A percentile compares a stretch with the other conserved stretches of the same genome.
phyloP scores from a whole-genome alignment of 2,113 vertebrate species.

The Ivindomyrus marchei region DNA sequence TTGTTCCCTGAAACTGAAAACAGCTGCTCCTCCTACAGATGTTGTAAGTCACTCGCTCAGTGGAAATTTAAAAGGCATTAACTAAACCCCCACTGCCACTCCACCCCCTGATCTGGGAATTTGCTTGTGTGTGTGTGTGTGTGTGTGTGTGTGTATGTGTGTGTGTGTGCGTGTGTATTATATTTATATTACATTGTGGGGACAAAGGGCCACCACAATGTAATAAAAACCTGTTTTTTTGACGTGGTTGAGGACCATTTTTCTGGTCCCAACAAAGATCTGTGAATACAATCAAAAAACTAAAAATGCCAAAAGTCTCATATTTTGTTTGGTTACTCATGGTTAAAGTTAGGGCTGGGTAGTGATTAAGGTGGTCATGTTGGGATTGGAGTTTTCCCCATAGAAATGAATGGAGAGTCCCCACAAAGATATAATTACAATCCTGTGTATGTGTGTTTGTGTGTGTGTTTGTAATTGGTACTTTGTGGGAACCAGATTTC shows the following conservation, averaged over 20 bases:
- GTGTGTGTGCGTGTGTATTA: background rate
- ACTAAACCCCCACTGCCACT: slow-evolving; percentile 45
- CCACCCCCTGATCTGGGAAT: slow-evolving; percentile 37
- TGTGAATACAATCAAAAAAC: background rate
- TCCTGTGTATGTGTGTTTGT: background rate
- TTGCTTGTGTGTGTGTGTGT: slow-evolving; percentile 9
- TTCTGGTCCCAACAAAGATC: background rate
- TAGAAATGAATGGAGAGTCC: background rate
- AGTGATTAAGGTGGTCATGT: no score
- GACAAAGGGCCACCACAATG: background rate
- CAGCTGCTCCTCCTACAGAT: slow-evolving; percentile 60
- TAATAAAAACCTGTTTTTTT: background rate
- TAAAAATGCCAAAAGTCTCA: background rate
- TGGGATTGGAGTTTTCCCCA: background rate
- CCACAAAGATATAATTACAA: background rate
- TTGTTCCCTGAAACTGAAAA: slow-evolving; percentile 61
- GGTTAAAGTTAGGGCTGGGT: background rate
- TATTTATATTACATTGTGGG: background rate
- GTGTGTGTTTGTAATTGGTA: no score
- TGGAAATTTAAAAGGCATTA: slow-evolving; percentile 67
- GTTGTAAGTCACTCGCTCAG: slow-evolving; percentile 66
- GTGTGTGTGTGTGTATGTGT: background rate
- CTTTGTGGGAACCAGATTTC: no score
- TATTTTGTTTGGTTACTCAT: background rate
- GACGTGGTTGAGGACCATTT: background rate